A percentile compares a stretch with the other conserved stretches of the same genome.
phyloP scores from a whole-genome alignment of 2,113 vertebrate species.

The Macrotis lagotis region DNA sequence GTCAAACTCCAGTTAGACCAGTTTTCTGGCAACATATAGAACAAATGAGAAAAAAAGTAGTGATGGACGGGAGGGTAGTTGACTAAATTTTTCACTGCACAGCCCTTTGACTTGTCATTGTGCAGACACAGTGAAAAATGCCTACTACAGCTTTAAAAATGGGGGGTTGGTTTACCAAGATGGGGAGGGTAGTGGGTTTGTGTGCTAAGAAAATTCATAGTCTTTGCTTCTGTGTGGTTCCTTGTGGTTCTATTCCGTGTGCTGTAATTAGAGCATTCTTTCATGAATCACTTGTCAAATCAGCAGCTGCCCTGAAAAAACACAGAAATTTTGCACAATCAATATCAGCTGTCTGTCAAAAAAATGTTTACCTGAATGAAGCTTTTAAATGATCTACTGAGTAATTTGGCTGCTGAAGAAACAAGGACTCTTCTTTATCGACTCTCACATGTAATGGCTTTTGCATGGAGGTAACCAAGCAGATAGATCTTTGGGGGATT shows the following conservation, averaged over 20 bases:
- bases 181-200: background rate
- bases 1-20: background rate
- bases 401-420: constrained; percentile 66
- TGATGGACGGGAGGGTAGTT: background rate
- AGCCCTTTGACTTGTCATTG: background rate
- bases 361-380: constrained; percentile 50
- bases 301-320: constrained; percentile 49
- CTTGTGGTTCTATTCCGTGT: constrained; percentile 64
- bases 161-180: background rate
- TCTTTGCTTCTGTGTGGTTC: constrained; percentile 36
- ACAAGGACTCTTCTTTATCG: constrained; percentile 55
- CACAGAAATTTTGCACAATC: constrained; percentile 56
- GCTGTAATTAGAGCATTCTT: constrained; percentile 58
- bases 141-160: background rate
- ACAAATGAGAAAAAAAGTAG: background rate
- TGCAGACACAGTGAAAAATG: background rate
- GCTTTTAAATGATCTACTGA: constrained; percentile 71
- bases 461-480: constrained; percentile 1
- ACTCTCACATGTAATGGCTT: background rate
- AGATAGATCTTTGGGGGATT: constrained; percentile 2
- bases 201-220: constrained; percentile 54
- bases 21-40: background rate
- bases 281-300: constrained; percentile 60
- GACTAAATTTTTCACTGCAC: background rate
- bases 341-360: constrained; percentile 9